Evolutionary conservation across 2,113 vertebrate genomes (phyloP).

Genomic region (Rutilus rutilus): DNA sequence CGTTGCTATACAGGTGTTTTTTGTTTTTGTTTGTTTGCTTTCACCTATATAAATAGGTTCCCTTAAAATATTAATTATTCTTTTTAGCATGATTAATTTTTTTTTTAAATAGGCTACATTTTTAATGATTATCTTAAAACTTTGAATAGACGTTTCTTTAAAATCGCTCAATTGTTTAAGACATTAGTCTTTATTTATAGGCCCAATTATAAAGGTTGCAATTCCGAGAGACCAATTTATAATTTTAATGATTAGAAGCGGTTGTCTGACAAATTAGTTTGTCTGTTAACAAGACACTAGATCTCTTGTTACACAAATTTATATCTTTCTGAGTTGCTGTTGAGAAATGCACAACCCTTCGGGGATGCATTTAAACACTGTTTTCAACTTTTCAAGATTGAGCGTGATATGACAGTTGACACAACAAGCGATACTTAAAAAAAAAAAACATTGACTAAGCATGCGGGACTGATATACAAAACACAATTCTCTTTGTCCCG

Average conservation of each 20-base stretch:
- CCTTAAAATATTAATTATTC: neutral
- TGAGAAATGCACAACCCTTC: slow-evolving; percentile 17
- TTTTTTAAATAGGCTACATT: no score
- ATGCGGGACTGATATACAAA: slow-evolving; percentile 50
- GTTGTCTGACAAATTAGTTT: slow-evolving; percentile 21
- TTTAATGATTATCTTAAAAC: neutral
- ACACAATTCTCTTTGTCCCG: slow-evolving; percentile 45
- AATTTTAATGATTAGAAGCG: neutral
- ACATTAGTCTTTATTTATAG: neutral
- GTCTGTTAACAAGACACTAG: slow-evolving; percentile 26
- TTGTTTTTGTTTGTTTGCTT: slow-evolving; percentile 44
- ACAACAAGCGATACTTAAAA: slow-evolving; percentile 67
- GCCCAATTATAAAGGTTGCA: neutral
- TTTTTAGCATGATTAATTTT: neutral
- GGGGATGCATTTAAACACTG: slow-evolving; percentile 44
- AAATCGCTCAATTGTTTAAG: neutral
- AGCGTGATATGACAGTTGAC: slow-evolving; percentile 64
- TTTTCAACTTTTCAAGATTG: slow-evolving; percentile 48
- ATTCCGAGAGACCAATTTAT: neutral
- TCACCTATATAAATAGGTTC: no score
- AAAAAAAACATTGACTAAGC: slow-evolving; percentile 63
- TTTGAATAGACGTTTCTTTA: neutral
- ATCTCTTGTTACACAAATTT: slow-evolving; percentile 27
- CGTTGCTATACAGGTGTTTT: slow-evolving; percentile 46
- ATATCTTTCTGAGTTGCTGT: slow-evolving; percentile 26